These are phyloP conservation scores for Ochlodes sylvanus DNA, from an alignment of 2,888 invertebrate genomes.

Conservation along the genomic window DNA sequence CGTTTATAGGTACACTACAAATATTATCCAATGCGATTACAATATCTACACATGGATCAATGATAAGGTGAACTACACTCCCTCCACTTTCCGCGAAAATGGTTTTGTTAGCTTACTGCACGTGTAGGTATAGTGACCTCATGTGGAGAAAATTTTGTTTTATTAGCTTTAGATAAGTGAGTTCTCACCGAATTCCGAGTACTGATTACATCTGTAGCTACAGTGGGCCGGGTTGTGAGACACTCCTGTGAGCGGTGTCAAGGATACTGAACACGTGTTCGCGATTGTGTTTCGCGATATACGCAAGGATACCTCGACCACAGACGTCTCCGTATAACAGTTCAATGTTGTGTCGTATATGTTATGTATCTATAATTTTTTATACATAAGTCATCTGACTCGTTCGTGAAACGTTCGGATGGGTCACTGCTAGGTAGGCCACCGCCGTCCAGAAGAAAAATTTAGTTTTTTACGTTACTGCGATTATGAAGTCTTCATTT, in stretches of 20 bases:
- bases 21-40: background rate
- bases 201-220: constrained; percentile 1
- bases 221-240: background rate
- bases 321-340: background rate
- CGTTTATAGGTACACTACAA: background rate
- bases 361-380: too few species aligned
- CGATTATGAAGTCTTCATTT: too few species aligned
- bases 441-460: too few species aligned
- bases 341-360: too few species aligned
- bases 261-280: constrained; percentile 4
- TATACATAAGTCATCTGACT: too few species aligned
- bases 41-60: background rate
- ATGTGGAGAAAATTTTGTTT: background rate
- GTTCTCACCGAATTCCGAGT: background rate
- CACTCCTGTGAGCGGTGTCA: background rate
- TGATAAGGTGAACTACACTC: too few species aligned
- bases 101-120: too few species aligned
- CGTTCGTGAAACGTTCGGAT: too few species aligned
- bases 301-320: background rate
- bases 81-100: too few species aligned
- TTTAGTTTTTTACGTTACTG: too few species aligned
- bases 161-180: background rate
- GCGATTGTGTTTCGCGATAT: background rate
- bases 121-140: background rate
- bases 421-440: too few species aligned